These are phyloP conservation scores for Bufo bufo DNA, from an alignment of 2,113 vertebrate genomes.

Conservation along the genomic window DNA sequence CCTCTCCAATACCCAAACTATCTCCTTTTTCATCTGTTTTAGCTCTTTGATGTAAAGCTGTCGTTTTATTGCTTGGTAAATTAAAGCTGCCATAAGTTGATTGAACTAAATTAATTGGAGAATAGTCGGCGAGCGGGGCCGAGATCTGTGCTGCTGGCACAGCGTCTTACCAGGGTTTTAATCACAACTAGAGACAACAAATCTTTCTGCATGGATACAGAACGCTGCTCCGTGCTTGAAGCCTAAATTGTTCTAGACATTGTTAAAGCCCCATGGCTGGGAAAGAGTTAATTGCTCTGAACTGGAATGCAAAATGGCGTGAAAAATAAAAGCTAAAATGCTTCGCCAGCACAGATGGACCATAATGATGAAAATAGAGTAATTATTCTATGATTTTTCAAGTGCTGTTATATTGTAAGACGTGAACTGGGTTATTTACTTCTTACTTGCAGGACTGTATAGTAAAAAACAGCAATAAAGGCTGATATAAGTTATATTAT, in stretches of 20 bases:
- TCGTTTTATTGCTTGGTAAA: slow-evolving; percentile 78
- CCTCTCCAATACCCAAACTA: slow-evolving; percentile 13
- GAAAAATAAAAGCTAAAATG: neutral
- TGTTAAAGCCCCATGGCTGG: neutral
- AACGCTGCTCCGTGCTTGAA: slow-evolving; percentile 24
- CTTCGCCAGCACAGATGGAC: neutral
- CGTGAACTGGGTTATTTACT: neutral
- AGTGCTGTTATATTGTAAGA: neutral
- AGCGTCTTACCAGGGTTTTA: slow-evolving; percentile 50
- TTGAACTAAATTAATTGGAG: slow-evolving; percentile 81
- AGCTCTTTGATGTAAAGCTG: slow-evolving; percentile 78
- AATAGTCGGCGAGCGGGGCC: slow-evolving; percentile 40
- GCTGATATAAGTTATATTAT: neutral
- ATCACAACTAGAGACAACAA: slow-evolving; percentile 51
- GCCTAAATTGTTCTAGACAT: neutral
- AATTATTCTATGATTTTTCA: neutral
- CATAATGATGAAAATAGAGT: slow-evolving; percentile 4
- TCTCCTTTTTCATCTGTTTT: slow-evolving; percentile 69
- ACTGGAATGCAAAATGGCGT: neutral
- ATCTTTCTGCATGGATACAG: slow-evolving; percentile 49
- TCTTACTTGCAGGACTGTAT: neutral
- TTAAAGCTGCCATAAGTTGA: slow-evolving; percentile 78
- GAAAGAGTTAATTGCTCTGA: slow-evolving; percentile 39
- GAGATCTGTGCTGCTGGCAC: slow-evolving; percentile 50
- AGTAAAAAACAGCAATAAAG: neutral